Evolutionary conservation across 2,888 invertebrate species (phyloP), one percentile per base, ranked within the genome.

Genomic region (Agrochola macilenta): DNA sequence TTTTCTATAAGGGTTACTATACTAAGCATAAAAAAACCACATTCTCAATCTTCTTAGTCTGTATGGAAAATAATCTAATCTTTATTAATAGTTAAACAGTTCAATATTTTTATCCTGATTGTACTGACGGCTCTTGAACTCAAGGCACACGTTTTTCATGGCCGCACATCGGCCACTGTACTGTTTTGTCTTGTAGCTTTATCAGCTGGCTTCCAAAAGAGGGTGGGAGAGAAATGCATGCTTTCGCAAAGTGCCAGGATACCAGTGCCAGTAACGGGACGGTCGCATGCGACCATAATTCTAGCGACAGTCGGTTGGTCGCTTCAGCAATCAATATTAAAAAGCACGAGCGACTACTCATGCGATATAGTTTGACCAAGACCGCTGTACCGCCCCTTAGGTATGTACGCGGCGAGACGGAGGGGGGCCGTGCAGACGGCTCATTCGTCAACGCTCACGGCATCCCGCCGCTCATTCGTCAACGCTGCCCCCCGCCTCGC

Each of bases 261-360:
- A 58, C 14, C 26, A 7, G 26, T 7, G 14, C 26, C 7, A 26
- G 23, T 71, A 69, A 30, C 35, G 2, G 35, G 12, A 35, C 5
- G 30, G 4, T 30, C 3, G 17, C 46, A 68, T 49, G 49, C 49
- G 49, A 69, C 5, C 5, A 9, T 12, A 20, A 69, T 49, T 35
- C 9, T n/a, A 68, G 46, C 5, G n/a, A 26, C 1, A 69, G 5
- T 30, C 30, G 17, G 30, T 46, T 17, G 11, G 9, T 23, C 23
- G 30, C 26, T 17, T 2, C 17, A 66, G 17, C 12, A 35, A 71
- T 11, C 7, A 23, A 49, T 49, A n/a, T 46, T 49, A 17, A 68
- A 66, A 70, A 65, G 23, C 30, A 66, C 2, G 66, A 46, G 68
- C 20, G 8, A 5, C 49, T 49, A 72, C 14, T 23, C 70, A 52